These are phyloP conservation scores for Heliconius hewitsoni DNA, from an alignment of 1,140 invertebrate species.

Conservation along the genomic window DNA sequence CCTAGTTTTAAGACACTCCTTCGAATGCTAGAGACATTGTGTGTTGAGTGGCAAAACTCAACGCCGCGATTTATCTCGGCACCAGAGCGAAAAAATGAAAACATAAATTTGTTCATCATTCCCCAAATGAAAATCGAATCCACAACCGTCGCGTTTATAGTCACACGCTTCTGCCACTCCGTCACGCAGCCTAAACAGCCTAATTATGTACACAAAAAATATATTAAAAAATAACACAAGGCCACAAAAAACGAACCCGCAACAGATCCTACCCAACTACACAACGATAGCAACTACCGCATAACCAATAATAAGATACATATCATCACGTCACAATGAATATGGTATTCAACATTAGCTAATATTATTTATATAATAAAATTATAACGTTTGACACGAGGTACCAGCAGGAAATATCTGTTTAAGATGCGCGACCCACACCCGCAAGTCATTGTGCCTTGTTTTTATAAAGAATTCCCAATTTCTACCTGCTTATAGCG, in stretches of 20 bases:
- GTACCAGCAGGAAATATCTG: slow-evolving; percentile 29
- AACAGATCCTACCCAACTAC: too few species aligned
- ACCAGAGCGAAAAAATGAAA: not conserved
- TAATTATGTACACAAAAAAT: too few species aligned
- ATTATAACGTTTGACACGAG: slow-evolving; percentile 23
- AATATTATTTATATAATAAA: not conserved
- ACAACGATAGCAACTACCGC: too few species aligned
- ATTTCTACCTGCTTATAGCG: slow-evolving; percentile 27
- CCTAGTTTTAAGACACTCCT: not conserved
- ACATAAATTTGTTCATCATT: not conserved
- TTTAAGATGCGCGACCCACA: slow-evolving; percentile 30
- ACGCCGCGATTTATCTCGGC: not conserved
- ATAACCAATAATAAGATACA: not conserved
- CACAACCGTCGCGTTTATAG: not conserved
- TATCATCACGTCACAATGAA: not conserved
- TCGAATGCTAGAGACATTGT: not conserved
- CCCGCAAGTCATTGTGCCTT: slow-evolving; percentile 28
- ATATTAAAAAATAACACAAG: too few species aligned
- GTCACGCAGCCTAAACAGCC: too few species aligned
- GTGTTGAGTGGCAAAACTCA: not conserved
- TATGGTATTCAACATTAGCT: not conserved
- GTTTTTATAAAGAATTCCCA: slow-evolving; percentile 29
- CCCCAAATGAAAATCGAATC: not conserved
- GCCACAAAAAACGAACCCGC: too few species aligned
- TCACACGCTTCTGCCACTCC: too few species aligned